A percentile compares a stretch with the other conserved stretches of the same genome.
Conservation (phyloP, 2,113 vertebrate species). For the Triplophysa tibetana region DNA sequence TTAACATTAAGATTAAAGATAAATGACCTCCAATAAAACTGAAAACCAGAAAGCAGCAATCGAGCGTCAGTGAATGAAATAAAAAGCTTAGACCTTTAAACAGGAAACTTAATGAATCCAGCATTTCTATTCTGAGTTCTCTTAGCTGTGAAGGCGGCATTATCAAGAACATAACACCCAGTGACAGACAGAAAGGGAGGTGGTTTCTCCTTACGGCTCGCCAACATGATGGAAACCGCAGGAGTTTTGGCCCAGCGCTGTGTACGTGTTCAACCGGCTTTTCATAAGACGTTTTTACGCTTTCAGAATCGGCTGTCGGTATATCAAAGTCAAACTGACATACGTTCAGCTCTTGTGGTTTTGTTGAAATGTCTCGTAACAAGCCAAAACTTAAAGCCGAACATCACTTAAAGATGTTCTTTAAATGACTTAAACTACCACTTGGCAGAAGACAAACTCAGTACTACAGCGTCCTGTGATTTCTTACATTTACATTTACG, state of each 20-base stretch:
- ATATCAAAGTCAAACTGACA: slow-evolving; percentile 60
- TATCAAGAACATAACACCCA: slow-evolving; percentile 31
- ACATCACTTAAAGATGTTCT: slow-evolving; percentile 20
- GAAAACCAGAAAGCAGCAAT: not conserved
- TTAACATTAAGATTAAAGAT: not conserved
- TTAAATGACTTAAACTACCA: slow-evolving; percentile 26
- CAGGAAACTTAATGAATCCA: slow-evolving; percentile 29
- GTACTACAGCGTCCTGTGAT: slow-evolving; percentile 11
- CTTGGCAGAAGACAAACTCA: not conserved
- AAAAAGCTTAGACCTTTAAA: slow-evolving; percentile 38
- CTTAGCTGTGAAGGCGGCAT: slow-evolving; percentile 20
- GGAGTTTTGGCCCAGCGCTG: slow-evolving; percentile 24
- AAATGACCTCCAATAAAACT: not conserved
- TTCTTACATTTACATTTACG: no score
- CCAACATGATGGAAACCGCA: slow-evolving; percentile 25
- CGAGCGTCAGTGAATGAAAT: slow-evolving; percentile 7
- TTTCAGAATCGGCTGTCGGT: slow-evolving; percentile 58
- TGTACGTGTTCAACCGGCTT: slow-evolving; percentile 57
- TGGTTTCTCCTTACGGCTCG: slow-evolving; percentile 16
- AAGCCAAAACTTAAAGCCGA: slow-evolving; percentile 21
- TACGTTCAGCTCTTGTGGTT: slow-evolving; percentile 49
- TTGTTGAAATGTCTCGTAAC: slow-evolving; percentile 60
- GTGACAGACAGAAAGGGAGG: slow-evolving; percentile 37
- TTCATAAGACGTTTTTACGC: slow-evolving; percentile 58
- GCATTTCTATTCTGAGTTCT: slow-evolving; percentile 33